These are phyloP conservation scores for Ranitomeya variabilis DNA, from an alignment of 2,113 vertebrate genomes.

Conservation along the genomic window DNA sequence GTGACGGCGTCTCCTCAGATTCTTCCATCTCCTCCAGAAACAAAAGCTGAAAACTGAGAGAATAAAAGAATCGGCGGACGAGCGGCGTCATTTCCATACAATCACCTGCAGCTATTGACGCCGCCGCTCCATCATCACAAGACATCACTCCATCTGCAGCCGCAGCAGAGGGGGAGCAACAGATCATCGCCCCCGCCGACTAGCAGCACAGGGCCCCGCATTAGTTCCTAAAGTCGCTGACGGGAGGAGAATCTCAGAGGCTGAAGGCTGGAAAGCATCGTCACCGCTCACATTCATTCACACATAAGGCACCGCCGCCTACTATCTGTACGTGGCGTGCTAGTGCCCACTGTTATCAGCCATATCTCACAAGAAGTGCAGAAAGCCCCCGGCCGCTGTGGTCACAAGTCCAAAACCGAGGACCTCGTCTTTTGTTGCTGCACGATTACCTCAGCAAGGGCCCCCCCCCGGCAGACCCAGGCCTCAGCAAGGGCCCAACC, in stretches of 20 bases:
- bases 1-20: background rate
- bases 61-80: background rate
- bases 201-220: background rate
- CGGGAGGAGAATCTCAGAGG: too few species aligned
- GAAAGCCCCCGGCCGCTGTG: too few species aligned
- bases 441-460: too few species aligned
- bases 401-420: too few species aligned
- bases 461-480: too few species aligned
- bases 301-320: background rate
- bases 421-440: too few species aligned
- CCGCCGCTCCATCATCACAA: conserved; percentile 5
- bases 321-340: background rate
- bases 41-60: background rate
- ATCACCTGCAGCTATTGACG: background rate
- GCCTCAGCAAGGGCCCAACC: too few species aligned
- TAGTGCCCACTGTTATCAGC: background rate
- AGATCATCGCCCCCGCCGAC: background rate
- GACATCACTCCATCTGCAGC: background rate
- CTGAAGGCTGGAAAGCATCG: background rate
- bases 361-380: background rate
- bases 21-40: background rate
- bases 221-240: background rate
- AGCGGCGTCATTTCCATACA: conserved; percentile 2
- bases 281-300: background rate
- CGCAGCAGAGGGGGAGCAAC: background rate